Evolutionary conservation across 1,140 invertebrate species (phyloP).

Genomic region (Frieseomelitta varia): DNA sequence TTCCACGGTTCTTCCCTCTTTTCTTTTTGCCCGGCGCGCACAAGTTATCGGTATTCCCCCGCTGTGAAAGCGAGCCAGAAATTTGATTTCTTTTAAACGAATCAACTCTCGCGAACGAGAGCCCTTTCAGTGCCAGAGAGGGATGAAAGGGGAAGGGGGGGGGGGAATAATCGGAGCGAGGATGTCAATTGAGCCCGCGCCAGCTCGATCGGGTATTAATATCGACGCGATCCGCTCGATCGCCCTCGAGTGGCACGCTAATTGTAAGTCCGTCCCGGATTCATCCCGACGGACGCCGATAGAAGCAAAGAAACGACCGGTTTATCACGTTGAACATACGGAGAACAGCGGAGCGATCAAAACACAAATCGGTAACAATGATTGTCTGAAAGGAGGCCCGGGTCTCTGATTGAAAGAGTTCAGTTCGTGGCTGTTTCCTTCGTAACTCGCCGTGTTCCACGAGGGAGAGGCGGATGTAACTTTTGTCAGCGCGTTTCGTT

Average conservation of each 20-base stretch:
- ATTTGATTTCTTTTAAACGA: neutral
- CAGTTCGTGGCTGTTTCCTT: neutral
- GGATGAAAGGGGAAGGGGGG: no score
- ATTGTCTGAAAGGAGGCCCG: neutral
- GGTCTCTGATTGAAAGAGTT: no score
- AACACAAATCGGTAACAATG: neutral
- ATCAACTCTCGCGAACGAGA: neutral
- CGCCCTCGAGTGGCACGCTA: constrained; percentile 20
- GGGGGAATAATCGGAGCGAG: neutral
- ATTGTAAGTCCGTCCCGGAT: constrained; percentile 3
- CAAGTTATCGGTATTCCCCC: neutral
- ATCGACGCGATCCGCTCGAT: constrained; percentile 15
- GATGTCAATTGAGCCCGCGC: constrained; percentile 1
- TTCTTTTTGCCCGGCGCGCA: no score
- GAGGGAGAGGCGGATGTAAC: no score
- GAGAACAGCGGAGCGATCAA: neutral
- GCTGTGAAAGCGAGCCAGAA: no score
- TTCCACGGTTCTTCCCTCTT: neutral
- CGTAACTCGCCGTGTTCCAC: neutral
- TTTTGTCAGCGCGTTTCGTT: no score
- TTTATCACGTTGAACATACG: neutral
- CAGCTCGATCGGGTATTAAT: constrained; percentile 31
- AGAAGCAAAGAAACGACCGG: constrained; percentile 19
- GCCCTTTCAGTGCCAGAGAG: no score
- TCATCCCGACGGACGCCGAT: neutral